phyloP scores from a whole-genome alignment of 2,888 invertebrate species.

The Ferrisia virgata region DNA sequence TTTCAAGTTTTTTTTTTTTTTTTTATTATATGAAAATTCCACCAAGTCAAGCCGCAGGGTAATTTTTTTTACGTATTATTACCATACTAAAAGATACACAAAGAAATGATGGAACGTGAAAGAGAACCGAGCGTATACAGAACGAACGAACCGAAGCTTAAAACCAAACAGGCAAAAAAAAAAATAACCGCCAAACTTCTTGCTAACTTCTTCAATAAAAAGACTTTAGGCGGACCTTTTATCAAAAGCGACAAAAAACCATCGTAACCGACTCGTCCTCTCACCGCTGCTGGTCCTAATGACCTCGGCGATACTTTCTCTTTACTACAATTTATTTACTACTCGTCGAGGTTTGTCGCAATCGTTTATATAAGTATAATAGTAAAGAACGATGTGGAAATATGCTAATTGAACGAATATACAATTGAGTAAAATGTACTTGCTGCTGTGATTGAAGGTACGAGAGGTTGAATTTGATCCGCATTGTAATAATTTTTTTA shows the following conservation, averaged over 20 bases:
- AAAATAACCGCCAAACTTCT: not conserved
- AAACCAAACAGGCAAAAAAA: not conserved
- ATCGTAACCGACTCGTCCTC: too few species aligned
- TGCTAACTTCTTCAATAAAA: not conserved
- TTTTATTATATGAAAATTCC: not conserved
- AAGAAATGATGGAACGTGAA: not conserved
- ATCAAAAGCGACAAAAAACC: not conserved
- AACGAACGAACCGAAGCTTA: not conserved
- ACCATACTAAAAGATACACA: not conserved
- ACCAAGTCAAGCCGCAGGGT: not conserved
- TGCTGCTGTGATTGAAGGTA: too few species aligned
- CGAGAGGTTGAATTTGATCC: too few species aligned
- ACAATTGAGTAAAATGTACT: too few species aligned
- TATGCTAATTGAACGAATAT: too few species aligned
- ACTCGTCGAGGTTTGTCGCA: too few species aligned
- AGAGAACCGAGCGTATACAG: not conserved
- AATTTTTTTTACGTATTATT: conserved; percentile 10
- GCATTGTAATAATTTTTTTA: too few species aligned
- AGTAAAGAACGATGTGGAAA: too few species aligned
- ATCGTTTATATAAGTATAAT: too few species aligned
- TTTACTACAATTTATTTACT: too few species aligned
- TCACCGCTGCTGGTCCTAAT: too few species aligned
- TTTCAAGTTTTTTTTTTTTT: not conserved
- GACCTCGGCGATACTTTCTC: too few species aligned
- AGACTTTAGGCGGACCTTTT: not conserved